phyloP scores from a whole-genome alignment of 2,888 invertebrate species.

The Brenthis hecate region DNA sequence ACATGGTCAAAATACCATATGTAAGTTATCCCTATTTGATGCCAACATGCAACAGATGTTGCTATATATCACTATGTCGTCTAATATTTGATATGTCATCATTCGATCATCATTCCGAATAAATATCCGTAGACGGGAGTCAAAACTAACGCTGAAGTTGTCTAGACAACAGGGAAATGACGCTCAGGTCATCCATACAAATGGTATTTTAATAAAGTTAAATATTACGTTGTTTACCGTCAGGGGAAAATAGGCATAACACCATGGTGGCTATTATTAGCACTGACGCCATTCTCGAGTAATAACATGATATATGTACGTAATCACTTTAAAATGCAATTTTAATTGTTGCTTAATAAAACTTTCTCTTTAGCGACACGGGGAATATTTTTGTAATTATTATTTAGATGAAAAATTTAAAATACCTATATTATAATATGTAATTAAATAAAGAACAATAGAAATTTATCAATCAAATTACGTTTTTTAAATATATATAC shows the following conservation, averaged over 20 bases:
- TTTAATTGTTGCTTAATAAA: slow-evolving; percentile 7
- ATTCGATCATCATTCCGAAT: slow-evolving; percentile 21
- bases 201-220: slow-evolving; percentile 14
- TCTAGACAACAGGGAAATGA: slow-evolving; percentile 26
- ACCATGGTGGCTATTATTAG: slow-evolving; percentile 21
- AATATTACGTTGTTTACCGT: slow-evolving; percentile 13
- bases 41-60: slow-evolving; percentile 31
- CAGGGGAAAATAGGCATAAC: slow-evolving; percentile 19
- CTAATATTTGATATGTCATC: slow-evolving; percentile 26
- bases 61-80: slow-evolving; percentile 25
- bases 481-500: no score
- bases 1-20: slow-evolving; percentile 45
- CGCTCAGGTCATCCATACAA: slow-evolving; percentile 12
- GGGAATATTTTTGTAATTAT: not conserved
- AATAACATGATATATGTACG: slow-evolving; percentile 16
- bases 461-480: no score
- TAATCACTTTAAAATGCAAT: slow-evolving; percentile 13
- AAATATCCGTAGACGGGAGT: slow-evolving; percentile 22
- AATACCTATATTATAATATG: no score
- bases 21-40: slow-evolving; percentile 22
- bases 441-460: no score
- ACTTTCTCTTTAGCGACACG: not conserved
- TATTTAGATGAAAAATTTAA: no score
- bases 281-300: slow-evolving; percentile 17
- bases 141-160: not conserved